These are phyloP conservation scores for Elephantulus edwardii DNA, from an alignment of 2,113 vertebrate species.

Conservation along the genomic window DNA sequence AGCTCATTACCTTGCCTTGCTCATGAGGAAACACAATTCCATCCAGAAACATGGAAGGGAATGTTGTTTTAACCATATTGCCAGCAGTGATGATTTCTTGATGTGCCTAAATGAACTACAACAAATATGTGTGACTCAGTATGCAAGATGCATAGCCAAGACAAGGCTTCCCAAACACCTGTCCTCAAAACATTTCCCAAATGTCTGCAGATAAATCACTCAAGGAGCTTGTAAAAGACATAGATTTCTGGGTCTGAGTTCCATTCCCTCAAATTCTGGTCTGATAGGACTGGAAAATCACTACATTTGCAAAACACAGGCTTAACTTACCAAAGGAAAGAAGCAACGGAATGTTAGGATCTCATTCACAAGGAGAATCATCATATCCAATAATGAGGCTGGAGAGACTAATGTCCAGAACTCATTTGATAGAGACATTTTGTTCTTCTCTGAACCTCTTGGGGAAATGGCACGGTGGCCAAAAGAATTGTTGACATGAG, in stretches of 20 bases:
- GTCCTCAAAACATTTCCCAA: not conserved
- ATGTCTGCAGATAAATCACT: not conserved
- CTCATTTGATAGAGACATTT: constrained; percentile 80
- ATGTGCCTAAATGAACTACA: not conserved
- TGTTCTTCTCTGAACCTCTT: constrained; percentile 82
- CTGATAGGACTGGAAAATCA: not conserved
- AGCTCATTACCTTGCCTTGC: not conserved
- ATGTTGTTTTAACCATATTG: constrained; percentile 6
- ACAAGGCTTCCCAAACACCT: not conserved
- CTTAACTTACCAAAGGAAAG: constrained; percentile 23
- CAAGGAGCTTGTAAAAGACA: not conserved
- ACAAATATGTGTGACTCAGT: not conserved
- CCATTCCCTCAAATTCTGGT: not conserved
- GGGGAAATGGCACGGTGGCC: constrained; percentile 81
- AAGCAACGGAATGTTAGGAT: not conserved
- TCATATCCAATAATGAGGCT: constrained; percentile 61
- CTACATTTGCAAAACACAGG: not conserved
- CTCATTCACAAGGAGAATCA: not conserved
- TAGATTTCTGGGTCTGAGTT: not conserved
- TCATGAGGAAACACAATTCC: not conserved
- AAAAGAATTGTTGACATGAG: constrained; percentile 81
- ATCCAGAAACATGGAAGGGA: not conserved
- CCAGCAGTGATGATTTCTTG: not conserved
- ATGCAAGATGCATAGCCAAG: not conserved
- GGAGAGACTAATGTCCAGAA: constrained; percentile 65